phyloP scores from a whole-genome alignment of 2,888 invertebrate genomes.

The Nomada goodeniana region DNA sequence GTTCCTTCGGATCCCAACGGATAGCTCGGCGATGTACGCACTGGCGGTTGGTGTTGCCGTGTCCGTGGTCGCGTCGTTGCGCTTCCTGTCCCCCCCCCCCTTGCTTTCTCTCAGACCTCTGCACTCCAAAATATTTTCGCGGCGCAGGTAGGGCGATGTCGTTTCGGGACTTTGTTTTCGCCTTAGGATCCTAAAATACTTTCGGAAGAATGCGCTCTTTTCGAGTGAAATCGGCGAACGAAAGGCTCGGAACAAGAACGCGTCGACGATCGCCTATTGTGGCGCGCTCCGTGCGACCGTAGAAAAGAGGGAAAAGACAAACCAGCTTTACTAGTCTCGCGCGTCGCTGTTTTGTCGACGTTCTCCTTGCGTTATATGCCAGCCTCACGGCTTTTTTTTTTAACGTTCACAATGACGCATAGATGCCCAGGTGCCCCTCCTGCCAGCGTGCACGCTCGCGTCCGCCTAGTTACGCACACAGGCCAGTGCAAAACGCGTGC shows the following conservation, averaged over 20 bases:
- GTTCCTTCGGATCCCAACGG: conserved; percentile 38
- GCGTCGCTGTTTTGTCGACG: conserved; percentile 65
- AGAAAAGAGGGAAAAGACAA: conserved; percentile 63
- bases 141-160: not conserved
- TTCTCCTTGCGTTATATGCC: conserved; percentile 62
- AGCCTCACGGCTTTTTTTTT: conserved; percentile 69
- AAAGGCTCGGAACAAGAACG: not conserved
- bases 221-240: conserved; percentile 1
- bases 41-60: not conserved
- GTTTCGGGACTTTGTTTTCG: conserved; percentile 20
- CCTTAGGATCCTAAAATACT: conserved; percentile 13
- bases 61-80: not conserved
- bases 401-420: conserved; percentile 71
- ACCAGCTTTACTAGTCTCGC: conserved; percentile 66
- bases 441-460: conserved; percentile 24
- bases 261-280: conserved; percentile 40
- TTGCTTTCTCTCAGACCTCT: not conserved
- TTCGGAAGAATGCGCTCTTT: not conserved
- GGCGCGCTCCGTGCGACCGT: conserved; percentile 16
- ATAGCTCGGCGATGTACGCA: conserved; percentile 9
- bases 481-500: conserved; percentile 15
- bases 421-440: conserved; percentile 68
- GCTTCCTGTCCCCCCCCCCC: no score
- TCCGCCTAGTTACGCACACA: conserved; percentile 18
- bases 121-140: conserved; percentile 32